phyloP scores from a whole-genome alignment of 2,113 vertebrate genomes.

The Grus americana region DNA sequence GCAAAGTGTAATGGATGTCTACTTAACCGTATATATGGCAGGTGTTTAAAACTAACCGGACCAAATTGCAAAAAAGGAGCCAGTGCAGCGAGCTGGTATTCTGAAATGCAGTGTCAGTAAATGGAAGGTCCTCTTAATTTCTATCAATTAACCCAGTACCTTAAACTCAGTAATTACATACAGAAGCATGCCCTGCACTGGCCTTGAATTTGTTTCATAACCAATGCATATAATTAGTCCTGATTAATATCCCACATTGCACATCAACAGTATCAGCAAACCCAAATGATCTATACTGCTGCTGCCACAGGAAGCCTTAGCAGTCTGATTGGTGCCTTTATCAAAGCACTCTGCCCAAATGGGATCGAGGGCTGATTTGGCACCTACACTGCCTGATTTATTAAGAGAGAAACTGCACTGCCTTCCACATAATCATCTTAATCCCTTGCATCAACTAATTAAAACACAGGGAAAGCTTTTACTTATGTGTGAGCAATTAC shows the following conservation, averaged over 20 bases:
- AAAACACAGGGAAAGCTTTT: conserved; percentile 76
- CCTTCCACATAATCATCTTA: conserved; percentile 79
- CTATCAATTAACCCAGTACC: conserved; percentile 72
- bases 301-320: conserved; percentile 70
- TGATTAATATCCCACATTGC: conserved; percentile 90
- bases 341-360: conserved; percentile 71
- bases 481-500: conserved; percentile 76
- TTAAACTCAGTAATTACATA: conserved; percentile 78
- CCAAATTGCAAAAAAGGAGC: neutral
- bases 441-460: conserved; percentile 81
- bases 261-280: conserved; percentile 83
- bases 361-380: conserved; percentile 72
- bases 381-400: conserved; percentile 76
- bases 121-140: conserved; percentile 70
- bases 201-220: conserved; percentile 75
- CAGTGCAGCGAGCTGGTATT: conserved; percentile 8
- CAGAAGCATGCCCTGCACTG: conserved; percentile 66
- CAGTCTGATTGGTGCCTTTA: conserved; percentile 67
- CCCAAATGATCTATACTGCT: conserved; percentile 71
- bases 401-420: conserved; percentile 72
- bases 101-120: conserved; percentile 55
- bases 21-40: neutral
- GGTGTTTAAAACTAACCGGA: neutral
- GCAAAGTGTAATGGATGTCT: neutral
- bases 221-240: conserved; percentile 86